Evolutionary conservation across 2,888 invertebrate species (phyloP).

Genomic region (Conistra vaccinii): DNA sequence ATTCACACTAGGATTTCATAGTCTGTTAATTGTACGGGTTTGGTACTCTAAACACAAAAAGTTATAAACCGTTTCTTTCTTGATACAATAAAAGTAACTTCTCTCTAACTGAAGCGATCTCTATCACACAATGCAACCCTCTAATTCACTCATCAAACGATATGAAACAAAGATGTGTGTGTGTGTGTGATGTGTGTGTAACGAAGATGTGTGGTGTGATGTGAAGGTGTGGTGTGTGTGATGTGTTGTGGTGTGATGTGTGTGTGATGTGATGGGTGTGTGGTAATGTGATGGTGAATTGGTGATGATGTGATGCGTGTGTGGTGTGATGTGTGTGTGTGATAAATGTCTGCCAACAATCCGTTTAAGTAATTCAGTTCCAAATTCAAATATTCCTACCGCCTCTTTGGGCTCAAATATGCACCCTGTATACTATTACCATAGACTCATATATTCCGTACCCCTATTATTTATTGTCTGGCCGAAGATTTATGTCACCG

Average conservation of each 20-base stretch:
- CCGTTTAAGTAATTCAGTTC: constrained; percentile 17
- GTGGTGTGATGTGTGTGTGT: no score
- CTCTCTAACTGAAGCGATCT: background rate
- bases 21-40: background rate
- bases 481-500: constrained; percentile 59
- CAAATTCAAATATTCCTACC: constrained; percentile 43
- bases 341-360: constrained; percentile 15
- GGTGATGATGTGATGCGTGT: no score
- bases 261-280: no score
- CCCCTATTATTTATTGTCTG: constrained; percentile 66
- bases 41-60: background rate
- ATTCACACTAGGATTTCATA: background rate
- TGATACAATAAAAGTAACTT: background rate
- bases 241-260: no score
- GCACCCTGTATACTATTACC: constrained; percentile 57
- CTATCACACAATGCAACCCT: background rate
- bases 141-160: background rate
- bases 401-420: constrained; percentile 18
- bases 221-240: no score
- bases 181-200: no score
- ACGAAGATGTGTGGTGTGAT: no score
- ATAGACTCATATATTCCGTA: constrained; percentile 44
- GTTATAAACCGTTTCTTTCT: background rate
- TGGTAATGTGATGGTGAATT: no score
- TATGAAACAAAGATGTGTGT: constrained; percentile 5